Conservation (phyloP, 1,140 invertebrate species). For the Platyscapa corneri region DNA sequence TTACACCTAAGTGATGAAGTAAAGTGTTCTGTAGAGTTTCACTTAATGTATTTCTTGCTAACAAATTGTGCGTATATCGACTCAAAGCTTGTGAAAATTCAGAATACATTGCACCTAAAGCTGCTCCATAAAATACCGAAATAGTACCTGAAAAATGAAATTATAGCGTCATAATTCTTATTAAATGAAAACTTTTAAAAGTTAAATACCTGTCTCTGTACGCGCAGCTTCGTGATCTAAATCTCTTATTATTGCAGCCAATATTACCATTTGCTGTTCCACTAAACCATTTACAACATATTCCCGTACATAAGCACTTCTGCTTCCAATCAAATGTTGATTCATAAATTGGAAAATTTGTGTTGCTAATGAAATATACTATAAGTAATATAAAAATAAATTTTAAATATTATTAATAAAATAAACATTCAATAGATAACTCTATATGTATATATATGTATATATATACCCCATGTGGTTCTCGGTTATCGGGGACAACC, state of each 20-base stretch:
- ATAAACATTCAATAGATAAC: background rate
- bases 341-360: constrained; percentile 86
- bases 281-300: constrained; percentile 79
- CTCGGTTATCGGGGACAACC: constrained; percentile 91
- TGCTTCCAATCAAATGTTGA: constrained; percentile 80
- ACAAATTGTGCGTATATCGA: constrained; percentile 88
- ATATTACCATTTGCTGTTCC: constrained; percentile 86
- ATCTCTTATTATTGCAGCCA: constrained; percentile 89
- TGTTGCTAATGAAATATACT: constrained; percentile 87
- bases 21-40: constrained; percentile 83
- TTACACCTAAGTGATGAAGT: constrained; percentile 84
- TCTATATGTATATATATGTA: background rate
- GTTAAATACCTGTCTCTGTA: constrained; percentile 81
- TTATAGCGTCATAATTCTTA: background rate
- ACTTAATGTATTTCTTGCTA: constrained; percentile 82
- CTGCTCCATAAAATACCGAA: constrained; percentile 81
- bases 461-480: constrained; percentile 86
- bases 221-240: constrained; percentile 88
- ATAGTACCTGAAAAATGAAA: constrained; percentile 79
- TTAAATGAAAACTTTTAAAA: background rate
- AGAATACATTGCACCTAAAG: constrained; percentile 82
- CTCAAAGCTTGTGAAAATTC: constrained; percentile 87
- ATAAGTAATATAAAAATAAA: constrained; percentile 58
- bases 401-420: constrained; percentile 55
- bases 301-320: constrained; percentile 75